Conservation (phyloP, 2,888 invertebrate species). For the Didymodactylos carnosus region DNA sequence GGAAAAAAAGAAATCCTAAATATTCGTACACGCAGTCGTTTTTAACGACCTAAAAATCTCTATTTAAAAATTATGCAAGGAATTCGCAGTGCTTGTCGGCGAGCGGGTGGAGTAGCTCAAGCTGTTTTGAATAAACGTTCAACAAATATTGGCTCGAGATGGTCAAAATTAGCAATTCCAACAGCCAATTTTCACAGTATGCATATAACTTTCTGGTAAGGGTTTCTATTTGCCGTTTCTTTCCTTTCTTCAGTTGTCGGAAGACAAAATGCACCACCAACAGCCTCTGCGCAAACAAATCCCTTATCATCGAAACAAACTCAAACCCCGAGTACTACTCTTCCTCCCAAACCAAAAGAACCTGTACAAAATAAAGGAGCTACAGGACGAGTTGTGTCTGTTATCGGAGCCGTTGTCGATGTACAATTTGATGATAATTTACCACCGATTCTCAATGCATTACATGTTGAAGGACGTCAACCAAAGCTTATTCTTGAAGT, state of each 20-base stretch:
- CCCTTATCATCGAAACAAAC: background rate
- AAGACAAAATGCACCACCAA: background rate
- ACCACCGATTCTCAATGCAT: conserved; percentile 76
- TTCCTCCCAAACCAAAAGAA: too few relatives aligned
- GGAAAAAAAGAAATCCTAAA: too few relatives aligned
- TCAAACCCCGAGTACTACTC: background rate
- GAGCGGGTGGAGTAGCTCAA: background rate
- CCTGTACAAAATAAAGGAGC: background rate
- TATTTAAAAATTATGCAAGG: background rate
- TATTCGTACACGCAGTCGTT: too few relatives aligned
- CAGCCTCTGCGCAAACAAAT: background rate
- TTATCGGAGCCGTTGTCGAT: conserved; percentile 91
- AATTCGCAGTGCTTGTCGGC: background rate
- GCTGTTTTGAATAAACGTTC: background rate
- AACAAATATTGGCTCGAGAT: background rate
- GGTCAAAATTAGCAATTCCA: background rate
- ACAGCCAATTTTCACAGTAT: background rate
- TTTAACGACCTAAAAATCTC: too few relatives aligned
- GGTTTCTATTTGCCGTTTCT: background rate
- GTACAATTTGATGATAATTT: conserved; percentile 72
- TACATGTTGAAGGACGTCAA: conserved; percentile 65
- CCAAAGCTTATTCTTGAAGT: conserved; percentile 69
- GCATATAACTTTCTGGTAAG: background rate
- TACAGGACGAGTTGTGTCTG: conserved; percentile 58
- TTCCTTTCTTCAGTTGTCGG: background rate